Base-by-base conservation (phyloP, 2,113 vertebrate species). In the Cololabis saira region DNA sequence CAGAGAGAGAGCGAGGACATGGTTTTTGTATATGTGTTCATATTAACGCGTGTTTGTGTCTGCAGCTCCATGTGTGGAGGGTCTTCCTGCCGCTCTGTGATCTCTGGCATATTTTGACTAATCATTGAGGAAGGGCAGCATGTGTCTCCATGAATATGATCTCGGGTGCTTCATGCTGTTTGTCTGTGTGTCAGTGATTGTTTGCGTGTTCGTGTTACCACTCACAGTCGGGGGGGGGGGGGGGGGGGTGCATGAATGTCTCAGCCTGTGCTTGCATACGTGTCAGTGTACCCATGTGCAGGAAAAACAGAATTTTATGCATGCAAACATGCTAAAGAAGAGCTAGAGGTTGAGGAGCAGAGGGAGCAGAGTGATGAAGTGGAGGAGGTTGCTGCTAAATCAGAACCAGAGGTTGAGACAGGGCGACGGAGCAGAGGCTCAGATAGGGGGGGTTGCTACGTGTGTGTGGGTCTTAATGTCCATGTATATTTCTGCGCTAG, bases 351-450 rank as follows among this genome's bases (percentile, higher is more conserved):
- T 71, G 66, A 53, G 5, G 54, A 59, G 52, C 52, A 70, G 24
- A 49, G 74, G 44, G 71, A 64, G 52, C 41, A n/a, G 10, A 12
- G 40, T 14, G 9, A 41, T 37, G 71, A 76, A 76, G 17, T 54
- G 71, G 71, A 64, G 71, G 76, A 80, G 59, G 63, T 59, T 55
- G 69, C 72, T 80, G 67, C 75, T 84, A 81, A 89, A 90, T 87
- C 80, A 90, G 71, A 86, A 89, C 78, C 89, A 90, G 86, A 87
- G 89, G 86, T 87, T 84, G 61, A 78, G 71, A 73, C 63, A 13
- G 73, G 73, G 69, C 75, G 82, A 81, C 1, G 24, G 61, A 67
- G 68, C 50, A 58, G 86, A 74, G 81, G 81, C 82, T 81, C 68
- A 55, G 53, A 68, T 27, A 47, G 61, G 80, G 82, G 65, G 49